Evolutionary conservation across 2,888 invertebrate species (phyloP).

Genomic region (Eucriotettix oculatus): DNA sequence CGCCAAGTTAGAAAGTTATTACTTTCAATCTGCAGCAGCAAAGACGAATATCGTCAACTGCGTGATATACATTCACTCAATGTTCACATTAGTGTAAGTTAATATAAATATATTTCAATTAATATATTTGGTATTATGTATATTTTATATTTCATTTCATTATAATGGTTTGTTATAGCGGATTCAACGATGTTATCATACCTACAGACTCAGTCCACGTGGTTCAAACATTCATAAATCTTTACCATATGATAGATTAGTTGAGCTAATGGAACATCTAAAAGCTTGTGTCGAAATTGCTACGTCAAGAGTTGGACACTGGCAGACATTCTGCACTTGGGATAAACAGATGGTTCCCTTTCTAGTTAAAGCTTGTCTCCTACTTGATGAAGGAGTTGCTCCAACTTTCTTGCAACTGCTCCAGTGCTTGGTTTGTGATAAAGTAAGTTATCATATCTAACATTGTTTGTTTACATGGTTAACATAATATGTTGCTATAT

Average conservation of each 20-base stretch:
- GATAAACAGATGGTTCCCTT: constrained; percentile 64
- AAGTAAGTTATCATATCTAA: neutral
- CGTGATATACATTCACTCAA: constrained; percentile 87
- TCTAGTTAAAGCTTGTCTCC: constrained; percentile 59
- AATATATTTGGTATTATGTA: too few relatives aligned
- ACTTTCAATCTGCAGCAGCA: constrained; percentile 83
- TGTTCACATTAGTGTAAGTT: constrained; percentile 58
- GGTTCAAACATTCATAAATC: constrained; percentile 31
- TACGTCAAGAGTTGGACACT: constrained; percentile 77
- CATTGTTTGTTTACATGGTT: too few relatives aligned
- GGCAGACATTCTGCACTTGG: constrained; percentile 79
- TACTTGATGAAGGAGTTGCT: constrained; percentile 77
- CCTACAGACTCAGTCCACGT: constrained; percentile 6
- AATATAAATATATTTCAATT: neutral
- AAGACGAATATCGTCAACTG: constrained; percentile 86
- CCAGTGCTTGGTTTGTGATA: constrained; percentile 67
- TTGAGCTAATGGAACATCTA: constrained; percentile 84
- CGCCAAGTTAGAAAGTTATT: constrained; percentile 85
- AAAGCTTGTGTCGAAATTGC: constrained; percentile 91
- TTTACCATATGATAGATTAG: constrained; percentile 77
- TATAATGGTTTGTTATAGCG: neutral
- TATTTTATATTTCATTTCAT: neutral
- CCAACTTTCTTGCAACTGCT: constrained; percentile 79
- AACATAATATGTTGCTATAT: too few relatives aligned
- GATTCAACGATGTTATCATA: neutral